Evolutionary conservation across 1,140 invertebrate genomes (phyloP), one percentile per base, ranked within the genome.

Genomic region (Cyclargus thomasi): DNA sequence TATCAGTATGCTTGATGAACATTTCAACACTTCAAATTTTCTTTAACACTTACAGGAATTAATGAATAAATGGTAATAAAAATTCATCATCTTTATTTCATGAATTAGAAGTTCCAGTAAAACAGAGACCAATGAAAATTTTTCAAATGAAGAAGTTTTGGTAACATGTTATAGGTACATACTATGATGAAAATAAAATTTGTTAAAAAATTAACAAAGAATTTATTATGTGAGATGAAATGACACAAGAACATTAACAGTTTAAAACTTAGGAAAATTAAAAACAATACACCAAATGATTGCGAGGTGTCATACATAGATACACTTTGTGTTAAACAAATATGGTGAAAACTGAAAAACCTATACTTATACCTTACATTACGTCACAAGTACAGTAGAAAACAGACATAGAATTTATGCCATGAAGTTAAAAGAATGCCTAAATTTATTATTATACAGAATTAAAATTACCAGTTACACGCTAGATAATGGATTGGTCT

Each of bases 41-140:
- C 29, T 6, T 29, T 29, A 29, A 4, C 29, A 2, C 5, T 7
- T 8, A 4, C 29, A 21, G 62, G 62, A 69, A 71, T 70, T 69
- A 72, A 75, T 79, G 78, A 76, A 68, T 59, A 67, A 67, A 72
- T 53, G 64, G 36, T 22, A 67, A 53, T 69, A 76, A 73, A 78
- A 82, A 77, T 87, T 87, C 85, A 83, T 83, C 74, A 81, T 82
- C 78, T 88, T 86, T 88, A 86, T 88, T 85, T 79, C 80, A 82
- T 79, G 86, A 84, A 87, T 81, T 85, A 85, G 68, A 75, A 78
- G 76, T 83, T 82, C 81, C 75, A 85, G 77, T 81, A 79, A 86
- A 76, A 82, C 79, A 85, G 79, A 76, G 79, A 84, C 75, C 80
- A 81, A 82, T 72, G 64, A 71, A 74, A 70, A 67, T 77, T 79